A percentile compares a stretch with the other conserved stretches of the same genome.
Evolutionary conservation across 2,888 invertebrate species (phyloP).

Genomic region (Dendrolimus houi): DNA sequence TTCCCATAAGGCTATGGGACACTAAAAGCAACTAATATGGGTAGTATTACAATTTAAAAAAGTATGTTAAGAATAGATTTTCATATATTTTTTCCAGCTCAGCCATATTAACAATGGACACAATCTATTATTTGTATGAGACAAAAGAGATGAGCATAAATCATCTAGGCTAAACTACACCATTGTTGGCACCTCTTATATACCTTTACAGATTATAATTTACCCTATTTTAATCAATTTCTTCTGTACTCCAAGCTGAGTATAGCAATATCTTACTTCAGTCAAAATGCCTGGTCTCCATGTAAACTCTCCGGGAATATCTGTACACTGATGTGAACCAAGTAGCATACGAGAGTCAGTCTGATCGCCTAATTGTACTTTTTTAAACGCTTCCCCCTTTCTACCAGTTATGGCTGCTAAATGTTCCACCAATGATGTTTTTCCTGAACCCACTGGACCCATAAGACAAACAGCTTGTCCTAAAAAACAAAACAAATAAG

Average conservation of each 20-base stretch:
- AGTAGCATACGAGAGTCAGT: slow-evolving; percentile 96
- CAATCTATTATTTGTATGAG: not conserved
- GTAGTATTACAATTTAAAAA: too few relatives aligned
- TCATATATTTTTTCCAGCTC: too few relatives aligned
- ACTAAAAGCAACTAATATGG: too few relatives aligned
- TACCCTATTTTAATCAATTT: not conserved
- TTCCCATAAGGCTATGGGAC: too few relatives aligned
- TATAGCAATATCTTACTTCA: slow-evolving; percentile 58
- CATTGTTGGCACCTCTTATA: too few relatives aligned
- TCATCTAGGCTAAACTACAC: too few relatives aligned
- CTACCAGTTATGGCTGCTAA: slow-evolving; percentile 88
- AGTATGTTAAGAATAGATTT: too few relatives aligned
- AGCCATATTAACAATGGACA: not conserved
- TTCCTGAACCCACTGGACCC: slow-evolving; percentile 96
- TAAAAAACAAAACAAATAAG: slow-evolving; percentile 15
- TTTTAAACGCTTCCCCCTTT: slow-evolving; percentile 72
- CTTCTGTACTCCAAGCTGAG: not conserved
- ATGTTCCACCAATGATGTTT: slow-evolving; percentile 92
- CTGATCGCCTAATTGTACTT: slow-evolving; percentile 97
- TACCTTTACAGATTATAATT: too few relatives aligned
- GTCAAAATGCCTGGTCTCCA: slow-evolving; percentile 98
- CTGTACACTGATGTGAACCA: slow-evolving; percentile 95
- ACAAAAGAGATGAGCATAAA: too few relatives aligned
- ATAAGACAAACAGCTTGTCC: slow-evolving; percentile 83
- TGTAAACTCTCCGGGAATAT: slow-evolving; percentile 97